Evolutionary conservation across 2,888 invertebrate species (phyloP).

Genomic region (Eutolmus rufibarbis): DNA sequence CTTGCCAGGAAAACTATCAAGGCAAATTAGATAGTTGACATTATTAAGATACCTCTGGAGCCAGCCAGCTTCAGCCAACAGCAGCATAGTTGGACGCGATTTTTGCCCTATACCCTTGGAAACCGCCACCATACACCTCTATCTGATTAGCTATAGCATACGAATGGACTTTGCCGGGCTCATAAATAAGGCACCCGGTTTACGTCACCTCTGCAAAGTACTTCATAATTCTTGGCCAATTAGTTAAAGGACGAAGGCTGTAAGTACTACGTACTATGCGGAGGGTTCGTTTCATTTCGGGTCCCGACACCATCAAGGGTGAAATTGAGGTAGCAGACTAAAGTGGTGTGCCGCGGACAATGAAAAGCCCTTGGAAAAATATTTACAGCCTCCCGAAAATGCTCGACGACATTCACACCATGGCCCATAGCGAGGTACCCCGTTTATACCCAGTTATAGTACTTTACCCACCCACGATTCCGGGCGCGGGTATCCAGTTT

Average conservation of each 20-base stretch:
- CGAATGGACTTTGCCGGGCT: background rate
- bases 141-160: background rate
- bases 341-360: background rate
- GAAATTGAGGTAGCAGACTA: background rate
- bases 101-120: background rate
- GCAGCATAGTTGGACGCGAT: background rate
- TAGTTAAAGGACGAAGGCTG: conserved; percentile 23
- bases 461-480: background rate
- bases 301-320: conserved; percentile 3
- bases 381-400: conserved; percentile 3
- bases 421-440: background rate
- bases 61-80: background rate
- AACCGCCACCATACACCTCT: background rate
- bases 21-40: conserved; percentile 17
- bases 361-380: conserved; percentile 9
- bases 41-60: background rate
- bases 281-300: conserved; percentile 11
- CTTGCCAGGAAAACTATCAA: conserved; percentile 24
- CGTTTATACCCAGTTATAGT: background rate
- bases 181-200: conserved; percentile 33
- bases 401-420: background rate
- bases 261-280: background rate
- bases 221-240: conserved; percentile 39
- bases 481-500: background rate
- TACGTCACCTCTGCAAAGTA: conserved; percentile 34